Evolutionary conservation across 2,888 invertebrate species (phyloP).

Genomic region (Leptopterna dolabrata): DNA sequence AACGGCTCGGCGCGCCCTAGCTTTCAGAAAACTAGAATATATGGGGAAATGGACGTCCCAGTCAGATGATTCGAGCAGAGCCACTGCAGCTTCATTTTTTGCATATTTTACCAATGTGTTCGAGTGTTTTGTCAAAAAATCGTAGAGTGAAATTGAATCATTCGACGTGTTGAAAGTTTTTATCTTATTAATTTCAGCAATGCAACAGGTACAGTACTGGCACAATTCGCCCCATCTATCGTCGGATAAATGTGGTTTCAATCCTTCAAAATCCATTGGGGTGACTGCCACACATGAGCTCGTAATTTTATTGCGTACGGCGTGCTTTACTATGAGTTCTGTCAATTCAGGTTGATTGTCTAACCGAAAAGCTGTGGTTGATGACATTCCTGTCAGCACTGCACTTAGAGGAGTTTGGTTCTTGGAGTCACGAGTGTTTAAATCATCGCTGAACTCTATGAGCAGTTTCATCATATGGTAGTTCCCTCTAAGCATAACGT

Average conservation of each 20-base stretch:
- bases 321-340: conserved; percentile 22
- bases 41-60: conserved; percentile 35
- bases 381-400: conserved; percentile 4
- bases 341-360: conserved; percentile 6
- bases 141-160: conserved; percentile 34
- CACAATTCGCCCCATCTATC: conserved; percentile 16
- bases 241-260: conserved; percentile 24
- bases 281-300: background rate
- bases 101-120: background rate
- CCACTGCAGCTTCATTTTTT: background rate
- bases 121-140: conserved; percentile 11
- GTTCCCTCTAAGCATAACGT: conserved; percentile 10
- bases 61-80: background rate
- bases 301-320: conserved; percentile 57
- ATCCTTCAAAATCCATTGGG: background rate
- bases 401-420: background rate
- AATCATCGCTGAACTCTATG: conserved; percentile 25
- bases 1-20: background rate
- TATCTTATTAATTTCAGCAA: background rate
- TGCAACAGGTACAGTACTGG: background rate
- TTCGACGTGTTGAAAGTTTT: background rate
- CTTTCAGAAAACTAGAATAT: conserved; percentile 23
- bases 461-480: conserved; percentile 32
- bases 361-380: conserved; percentile 28
- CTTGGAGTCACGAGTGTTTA: conserved; percentile 14